Evolutionary conservation across 2,113 vertebrate genomes (phyloP).

Genomic region (cattle (Bos taurus)): DNA sequence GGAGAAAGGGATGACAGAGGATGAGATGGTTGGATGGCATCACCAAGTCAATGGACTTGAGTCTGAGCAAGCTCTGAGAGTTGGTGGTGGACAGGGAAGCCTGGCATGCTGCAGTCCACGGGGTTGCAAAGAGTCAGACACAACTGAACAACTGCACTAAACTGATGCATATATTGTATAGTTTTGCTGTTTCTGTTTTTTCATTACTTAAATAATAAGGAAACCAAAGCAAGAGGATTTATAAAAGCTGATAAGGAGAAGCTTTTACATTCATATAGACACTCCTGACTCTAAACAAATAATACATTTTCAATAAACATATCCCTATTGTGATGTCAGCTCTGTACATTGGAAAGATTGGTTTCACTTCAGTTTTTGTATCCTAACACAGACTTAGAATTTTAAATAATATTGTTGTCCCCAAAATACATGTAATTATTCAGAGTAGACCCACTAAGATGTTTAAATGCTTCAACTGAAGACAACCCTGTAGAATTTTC

Average conservation of each 20-base stretch:
- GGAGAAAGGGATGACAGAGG: not conserved
- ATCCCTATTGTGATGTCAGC: not conserved
- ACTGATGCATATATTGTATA: not conserved
- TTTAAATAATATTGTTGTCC: not conserved
- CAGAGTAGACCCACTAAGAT: not conserved
- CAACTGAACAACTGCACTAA: not conserved
- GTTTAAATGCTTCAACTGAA: not conserved
- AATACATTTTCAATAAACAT: not conserved
- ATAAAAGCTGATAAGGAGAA: not conserved
- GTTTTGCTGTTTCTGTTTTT: not conserved
- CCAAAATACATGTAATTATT: not conserved
- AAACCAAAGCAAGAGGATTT: not conserved
- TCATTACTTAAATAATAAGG: not conserved
- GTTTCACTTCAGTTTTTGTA: not conserved
- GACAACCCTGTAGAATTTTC: not conserved
- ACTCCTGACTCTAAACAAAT: not conserved
- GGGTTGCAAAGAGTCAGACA: not conserved
- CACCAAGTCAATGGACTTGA: not conserved
- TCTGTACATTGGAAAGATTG: not conserved
- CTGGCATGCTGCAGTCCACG: accelerated
- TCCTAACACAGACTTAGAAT: not conserved
- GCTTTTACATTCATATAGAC: not conserved
- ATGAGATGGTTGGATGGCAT: not conserved
- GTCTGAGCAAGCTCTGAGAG: not conserved
- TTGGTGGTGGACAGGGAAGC: not conserved